Evolutionary conservation across 2,797 vertebrate species (phyloP).

Genomic region (Hephaestus fuliginosus): DNA sequence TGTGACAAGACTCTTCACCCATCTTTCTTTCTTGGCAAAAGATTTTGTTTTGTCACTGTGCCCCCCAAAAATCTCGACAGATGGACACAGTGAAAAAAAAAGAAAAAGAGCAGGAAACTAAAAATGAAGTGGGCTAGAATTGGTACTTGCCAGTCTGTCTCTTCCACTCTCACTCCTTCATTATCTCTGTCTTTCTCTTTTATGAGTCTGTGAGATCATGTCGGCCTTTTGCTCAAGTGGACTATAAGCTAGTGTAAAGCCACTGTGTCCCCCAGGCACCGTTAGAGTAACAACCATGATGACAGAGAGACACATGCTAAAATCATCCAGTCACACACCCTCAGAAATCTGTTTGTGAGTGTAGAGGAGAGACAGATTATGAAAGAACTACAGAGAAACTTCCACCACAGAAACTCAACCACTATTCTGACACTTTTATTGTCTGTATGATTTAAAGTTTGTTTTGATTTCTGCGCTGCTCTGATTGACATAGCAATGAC

Average conservation of each 20-base stretch:
- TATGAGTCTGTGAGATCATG: slow-evolving; percentile 45
- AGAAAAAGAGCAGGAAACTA: not conserved
- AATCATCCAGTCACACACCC: slow-evolving; percentile 29
- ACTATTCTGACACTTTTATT: slow-evolving; percentile 11
- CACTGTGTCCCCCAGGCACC: slow-evolving; percentile 25
- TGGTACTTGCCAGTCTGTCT: not conserved
- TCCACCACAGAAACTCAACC: slow-evolving; percentile 5
- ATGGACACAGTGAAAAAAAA: not conserved
- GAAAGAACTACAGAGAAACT: slow-evolving; percentile 10
- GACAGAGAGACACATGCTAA: slow-evolving; percentile 41
- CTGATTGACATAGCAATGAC: slow-evolving; percentile 13
- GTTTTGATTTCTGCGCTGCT: slow-evolving; percentile 10
- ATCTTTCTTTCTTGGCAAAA: not conserved
- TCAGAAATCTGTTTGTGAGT: not conserved
- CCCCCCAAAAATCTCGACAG: not conserved
- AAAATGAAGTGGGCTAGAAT: slow-evolving; percentile 10
- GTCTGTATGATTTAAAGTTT: slow-evolving; percentile 6
- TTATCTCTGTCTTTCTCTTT: slow-evolving; percentile 37
- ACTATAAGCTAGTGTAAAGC: slow-evolving; percentile 45
- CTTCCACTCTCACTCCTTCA: slow-evolving; percentile 26
- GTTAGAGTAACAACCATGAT: slow-evolving; percentile 49
- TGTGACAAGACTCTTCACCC: not conserved
- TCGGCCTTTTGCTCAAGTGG: slow-evolving; percentile 36
- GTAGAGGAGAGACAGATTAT: slow-evolving; percentile 26
- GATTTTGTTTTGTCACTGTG: not conserved